phyloP scores from a whole-genome alignment of 2,113 vertebrate genomes.

The Caretta caretta region DNA sequence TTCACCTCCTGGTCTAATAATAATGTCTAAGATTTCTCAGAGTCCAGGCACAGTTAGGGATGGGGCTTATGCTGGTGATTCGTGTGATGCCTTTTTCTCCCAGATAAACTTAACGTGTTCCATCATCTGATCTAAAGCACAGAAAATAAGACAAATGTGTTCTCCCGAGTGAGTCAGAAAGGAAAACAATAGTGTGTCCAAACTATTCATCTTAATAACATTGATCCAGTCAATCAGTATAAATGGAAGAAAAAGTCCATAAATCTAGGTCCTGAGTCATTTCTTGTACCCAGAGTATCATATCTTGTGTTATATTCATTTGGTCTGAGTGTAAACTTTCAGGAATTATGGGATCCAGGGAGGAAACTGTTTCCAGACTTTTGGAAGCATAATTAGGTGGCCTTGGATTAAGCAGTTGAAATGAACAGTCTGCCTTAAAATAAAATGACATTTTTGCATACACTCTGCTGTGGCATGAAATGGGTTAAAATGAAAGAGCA shows the following conservation, averaged over 20 bases:
- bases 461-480: not conserved
- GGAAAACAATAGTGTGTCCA: not conserved
- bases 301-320: not conserved
- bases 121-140: fast-evolving
- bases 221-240: not conserved
- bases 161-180: not conserved
- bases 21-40: not conserved
- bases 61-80: not conserved
- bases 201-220: not conserved
- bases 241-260: conserved; percentile 23
- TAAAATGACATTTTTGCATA: not conserved
- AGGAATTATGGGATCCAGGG: not conserved
- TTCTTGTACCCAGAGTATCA: not conserved
- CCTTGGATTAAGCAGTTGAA: fast-evolving
- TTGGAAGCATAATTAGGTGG: not conserved
- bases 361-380: fast-evolving
- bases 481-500: conserved; percentile 25
- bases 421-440: not conserved
- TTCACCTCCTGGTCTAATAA: not conserved
- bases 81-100: not conserved
- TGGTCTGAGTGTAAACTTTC: fast-evolving
- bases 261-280: not conserved
- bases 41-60: not conserved
- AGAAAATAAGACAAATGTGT: not conserved
- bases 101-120: not conserved